Conservation (phyloP, 1,140 invertebrate genomes). For the Oedothorax gibbosus region DNA sequence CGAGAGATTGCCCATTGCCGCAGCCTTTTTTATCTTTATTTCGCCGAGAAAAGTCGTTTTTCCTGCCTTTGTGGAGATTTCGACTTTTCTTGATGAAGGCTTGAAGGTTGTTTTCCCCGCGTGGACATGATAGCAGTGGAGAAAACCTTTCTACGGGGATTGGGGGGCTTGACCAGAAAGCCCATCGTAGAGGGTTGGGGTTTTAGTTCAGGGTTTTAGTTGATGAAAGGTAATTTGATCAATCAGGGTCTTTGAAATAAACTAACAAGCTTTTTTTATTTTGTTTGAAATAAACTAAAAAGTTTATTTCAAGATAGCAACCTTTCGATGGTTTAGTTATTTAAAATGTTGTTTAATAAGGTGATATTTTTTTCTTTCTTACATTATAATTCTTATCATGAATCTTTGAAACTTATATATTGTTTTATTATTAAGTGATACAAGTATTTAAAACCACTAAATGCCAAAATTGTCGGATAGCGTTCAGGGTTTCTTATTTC, state of each 20-base stretch:
- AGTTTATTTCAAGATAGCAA: too few relatives aligned
- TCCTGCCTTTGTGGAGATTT: conserved; percentile 6
- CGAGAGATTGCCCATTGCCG: conserved; percentile 2
- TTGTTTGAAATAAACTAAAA: too few relatives aligned
- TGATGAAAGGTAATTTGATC: not conserved
- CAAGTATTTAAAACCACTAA: too few relatives aligned
- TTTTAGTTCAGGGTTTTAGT: not conserved
- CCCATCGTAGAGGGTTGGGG: not conserved
- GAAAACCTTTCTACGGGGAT: not conserved
- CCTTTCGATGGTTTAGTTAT: too few relatives aligned
- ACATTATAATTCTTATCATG: too few relatives aligned
- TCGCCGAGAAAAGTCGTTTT: conserved; percentile 40
- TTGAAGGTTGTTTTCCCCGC: not conserved
- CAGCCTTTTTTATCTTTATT: conserved; percentile 19
- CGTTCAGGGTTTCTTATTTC: too few relatives aligned
- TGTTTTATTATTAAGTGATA: too few relatives aligned
- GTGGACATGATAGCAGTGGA: not conserved
- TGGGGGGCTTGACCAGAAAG: not conserved
- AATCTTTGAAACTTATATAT: too few relatives aligned
- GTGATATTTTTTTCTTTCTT: too few relatives aligned
- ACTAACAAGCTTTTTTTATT: too few relatives aligned
- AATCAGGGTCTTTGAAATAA: not conserved
- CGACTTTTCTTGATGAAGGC: conserved; percentile 33
- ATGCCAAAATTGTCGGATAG: too few relatives aligned
- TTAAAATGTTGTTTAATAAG: too few relatives aligned